phyloP scores from a whole-genome alignment of 2,888 invertebrate species.

The Dione vanillae region DNA sequence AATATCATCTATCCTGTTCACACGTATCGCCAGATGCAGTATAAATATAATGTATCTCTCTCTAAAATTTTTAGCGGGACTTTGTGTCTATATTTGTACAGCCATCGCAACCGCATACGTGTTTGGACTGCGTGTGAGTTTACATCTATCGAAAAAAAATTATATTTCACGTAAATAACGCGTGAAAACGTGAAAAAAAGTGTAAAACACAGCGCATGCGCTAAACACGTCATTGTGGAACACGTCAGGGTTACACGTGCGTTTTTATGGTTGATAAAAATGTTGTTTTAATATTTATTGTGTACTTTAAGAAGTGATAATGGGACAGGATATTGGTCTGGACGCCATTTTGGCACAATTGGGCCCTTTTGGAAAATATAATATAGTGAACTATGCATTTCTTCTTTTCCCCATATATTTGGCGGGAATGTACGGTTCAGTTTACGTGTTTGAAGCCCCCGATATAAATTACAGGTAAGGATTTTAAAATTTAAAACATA shows the following conservation, averaged over 20 bases:
- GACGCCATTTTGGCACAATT: slow-evolving; percentile 68
- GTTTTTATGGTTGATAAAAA: slow-evolving; percentile 27
- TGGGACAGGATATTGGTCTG: slow-evolving; percentile 61
- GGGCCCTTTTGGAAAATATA: slow-evolving; percentile 75
- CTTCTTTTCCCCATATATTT: slow-evolving; percentile 73
- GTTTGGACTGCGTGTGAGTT: slow-evolving; percentile 28
- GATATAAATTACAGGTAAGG: slow-evolving; percentile 73
- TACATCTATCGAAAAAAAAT: slow-evolving; percentile 8
- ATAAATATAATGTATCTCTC: not conserved
- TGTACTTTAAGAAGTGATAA: slow-evolving; percentile 49
- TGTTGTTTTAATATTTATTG: slow-evolving; percentile 48
- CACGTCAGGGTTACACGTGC: slow-evolving; percentile 20
- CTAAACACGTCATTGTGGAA: slow-evolving; percentile 44
- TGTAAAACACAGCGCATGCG: slow-evolving; percentile 46
- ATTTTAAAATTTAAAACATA: not conserved
- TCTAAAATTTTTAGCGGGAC: slow-evolving; percentile 36
- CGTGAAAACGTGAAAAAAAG: slow-evolving; percentile 25
- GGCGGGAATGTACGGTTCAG: slow-evolving; percentile 76
- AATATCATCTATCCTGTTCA: slow-evolving; percentile 29
- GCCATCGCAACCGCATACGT: slow-evolving; percentile 25
- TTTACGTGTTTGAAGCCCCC: slow-evolving; percentile 75
- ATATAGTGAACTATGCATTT: slow-evolving; percentile 73
- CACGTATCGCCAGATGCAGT: not conserved
- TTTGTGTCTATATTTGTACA: slow-evolving; percentile 42
- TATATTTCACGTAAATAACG: slow-evolving; percentile 22